Percentiles rank a stretch among this genome's conserved stretches.
Evolutionary conservation across 1,140 invertebrate species (phyloP).

Genomic region (Polyergus mexicanus): DNA sequence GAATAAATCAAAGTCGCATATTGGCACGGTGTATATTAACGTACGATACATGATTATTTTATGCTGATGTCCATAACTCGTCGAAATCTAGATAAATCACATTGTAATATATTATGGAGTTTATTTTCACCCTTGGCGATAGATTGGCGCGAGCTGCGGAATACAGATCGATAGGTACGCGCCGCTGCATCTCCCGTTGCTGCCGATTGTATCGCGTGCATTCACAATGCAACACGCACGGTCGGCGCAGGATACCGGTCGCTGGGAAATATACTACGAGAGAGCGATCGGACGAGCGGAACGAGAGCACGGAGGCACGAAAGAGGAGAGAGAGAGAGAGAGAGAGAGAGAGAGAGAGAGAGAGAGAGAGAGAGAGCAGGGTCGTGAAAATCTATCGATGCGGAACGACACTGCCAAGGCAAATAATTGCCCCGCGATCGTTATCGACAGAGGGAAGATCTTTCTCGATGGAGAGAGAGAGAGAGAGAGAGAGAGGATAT

Average conservation of each 20-base stretch:
- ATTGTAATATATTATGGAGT: slow-evolving; percentile 18
- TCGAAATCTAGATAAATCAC: slow-evolving; percentile 39
- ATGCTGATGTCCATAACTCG: not conserved
- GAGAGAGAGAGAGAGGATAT: no score
- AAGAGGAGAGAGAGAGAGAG: not conserved
- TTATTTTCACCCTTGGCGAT: slow-evolving; percentile 26
- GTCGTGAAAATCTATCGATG: slow-evolving; percentile 50
- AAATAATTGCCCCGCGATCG: slow-evolving; percentile 46
- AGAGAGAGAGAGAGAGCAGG: not conserved
- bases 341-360: not conserved
- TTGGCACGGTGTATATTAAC: no score
- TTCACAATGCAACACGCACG: slow-evolving; percentile 43
- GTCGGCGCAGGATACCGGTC: slow-evolving; percentile 17
- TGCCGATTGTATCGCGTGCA: slow-evolving; percentile 44
- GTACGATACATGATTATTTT: not conserved
- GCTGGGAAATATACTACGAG: slow-evolving; percentile 45
- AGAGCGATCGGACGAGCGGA: slow-evolving; percentile 41
- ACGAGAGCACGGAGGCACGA: slow-evolving; percentile 15
- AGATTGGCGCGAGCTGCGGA: not conserved
- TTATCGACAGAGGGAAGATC: slow-evolving; percentile 6
- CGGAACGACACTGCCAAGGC: slow-evolving; percentile 51
- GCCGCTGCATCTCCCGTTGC: slow-evolving; percentile 32
- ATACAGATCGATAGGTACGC: not conserved
- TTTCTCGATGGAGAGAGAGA: not conserved
- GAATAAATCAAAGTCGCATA: slow-evolving; percentile 1